phyloP scores from a whole-genome alignment of 2,888 invertebrate genomes.

The Dione juno region DNA sequence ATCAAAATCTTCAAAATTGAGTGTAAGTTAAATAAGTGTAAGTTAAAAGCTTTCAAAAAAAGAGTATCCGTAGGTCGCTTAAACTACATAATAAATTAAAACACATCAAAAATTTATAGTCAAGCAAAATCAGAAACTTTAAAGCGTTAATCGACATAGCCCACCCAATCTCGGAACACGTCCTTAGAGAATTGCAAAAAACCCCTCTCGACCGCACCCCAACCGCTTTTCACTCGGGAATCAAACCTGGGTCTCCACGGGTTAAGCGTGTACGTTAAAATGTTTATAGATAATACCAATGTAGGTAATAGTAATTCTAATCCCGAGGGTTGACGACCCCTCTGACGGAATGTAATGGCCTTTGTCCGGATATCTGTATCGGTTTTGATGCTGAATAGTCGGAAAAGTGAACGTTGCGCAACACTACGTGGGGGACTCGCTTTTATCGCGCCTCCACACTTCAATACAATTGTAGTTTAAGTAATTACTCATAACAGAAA shows the following conservation, averaged over 20 bases:
- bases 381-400: slow-evolving; percentile 45
- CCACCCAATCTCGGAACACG: slow-evolving; percentile 66
- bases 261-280: slow-evolving; percentile 81
- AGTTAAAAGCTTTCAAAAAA: too few species aligned
- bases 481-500: background rate
- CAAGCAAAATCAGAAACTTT: slow-evolving; percentile 13
- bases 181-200: slow-evolving; percentile 73
- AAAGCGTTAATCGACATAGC: slow-evolving; percentile 64
- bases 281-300: slow-evolving; percentile 82
- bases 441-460: slow-evolving; percentile 29
- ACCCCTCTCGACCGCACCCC: slow-evolving; percentile 64
- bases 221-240: slow-evolving; percentile 72
- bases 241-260: slow-evolving; percentile 77
- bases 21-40: too few species aligned
- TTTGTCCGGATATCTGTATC: slow-evolving; percentile 64
- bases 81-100: background rate
- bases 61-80: too few species aligned
- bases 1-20: too few species aligned
- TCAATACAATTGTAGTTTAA: slow-evolving; percentile 7
- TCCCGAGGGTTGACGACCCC: slow-evolving; percentile 59
- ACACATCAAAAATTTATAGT: background rate
- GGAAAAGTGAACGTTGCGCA: slow-evolving; percentile 34
- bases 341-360: slow-evolving; percentile 74
- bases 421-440: slow-evolving; percentile 25
- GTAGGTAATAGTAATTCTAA: slow-evolving; percentile 77